These are phyloP conservation scores for Matsumyia berberina DNA, from an alignment of 2,888 invertebrate species.

Conservation along the genomic window DNA sequence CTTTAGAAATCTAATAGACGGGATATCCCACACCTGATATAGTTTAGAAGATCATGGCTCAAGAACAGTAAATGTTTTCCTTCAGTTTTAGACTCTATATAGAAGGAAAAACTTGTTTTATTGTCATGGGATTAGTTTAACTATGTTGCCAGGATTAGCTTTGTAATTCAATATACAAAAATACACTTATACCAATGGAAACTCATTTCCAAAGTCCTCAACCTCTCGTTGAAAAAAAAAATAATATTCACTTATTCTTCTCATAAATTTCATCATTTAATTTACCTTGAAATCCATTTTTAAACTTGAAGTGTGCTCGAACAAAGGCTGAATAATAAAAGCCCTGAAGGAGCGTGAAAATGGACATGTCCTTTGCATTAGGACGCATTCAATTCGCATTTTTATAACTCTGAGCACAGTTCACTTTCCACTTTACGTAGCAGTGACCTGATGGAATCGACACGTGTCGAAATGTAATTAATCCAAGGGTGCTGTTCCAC, in stretches of 20 bases:
- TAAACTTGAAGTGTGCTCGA: constrained; percentile 32
- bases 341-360: constrained; percentile 60
- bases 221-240: no score
- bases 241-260: background rate
- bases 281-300: constrained; percentile 56
- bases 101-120: no score
- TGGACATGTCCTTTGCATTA: constrained; percentile 68
- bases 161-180: no score
- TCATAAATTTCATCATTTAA: constrained; percentile 46
- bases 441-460: constrained; percentile 70
- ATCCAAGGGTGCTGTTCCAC: constrained; percentile 46
- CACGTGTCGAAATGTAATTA: constrained; percentile 71
- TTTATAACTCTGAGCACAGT: constrained; percentile 34
- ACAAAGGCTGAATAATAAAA: constrained; percentile 22
- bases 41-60: no score
- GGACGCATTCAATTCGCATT: constrained; percentile 57
- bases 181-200: no score
- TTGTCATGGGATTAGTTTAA: no score
- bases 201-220: no score
- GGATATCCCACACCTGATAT: constrained; percentile 1
- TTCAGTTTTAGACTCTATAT: no score
- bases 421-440: constrained; percentile 41
- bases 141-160: no score
- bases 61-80: no score
- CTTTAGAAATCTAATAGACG: background rate